Evolutionary conservation across 1,140 invertebrate genomes (phyloP).

Genomic region (Teleopsis dalmanni): DNA sequence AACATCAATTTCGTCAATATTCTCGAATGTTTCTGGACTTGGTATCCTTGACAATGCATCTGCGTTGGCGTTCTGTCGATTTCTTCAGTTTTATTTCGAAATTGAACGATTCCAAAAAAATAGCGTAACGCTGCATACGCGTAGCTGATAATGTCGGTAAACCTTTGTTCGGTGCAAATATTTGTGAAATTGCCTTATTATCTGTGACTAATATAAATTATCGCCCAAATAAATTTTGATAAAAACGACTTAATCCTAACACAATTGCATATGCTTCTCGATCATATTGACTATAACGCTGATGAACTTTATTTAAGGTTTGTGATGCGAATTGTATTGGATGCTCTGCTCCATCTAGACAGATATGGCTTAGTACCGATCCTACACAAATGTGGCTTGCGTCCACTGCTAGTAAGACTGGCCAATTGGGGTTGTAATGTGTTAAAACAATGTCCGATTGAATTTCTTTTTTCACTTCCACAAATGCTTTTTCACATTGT

Average conservation of each 20-base stretch:
- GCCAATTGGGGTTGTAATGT: slow-evolving; percentile 28
- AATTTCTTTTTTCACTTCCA: slow-evolving; percentile 14
- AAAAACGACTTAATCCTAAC: slow-evolving; percentile 40
- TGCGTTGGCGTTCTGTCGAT: slow-evolving; percentile 19
- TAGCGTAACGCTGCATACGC: slow-evolving; percentile 27
- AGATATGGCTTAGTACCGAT: slow-evolving; percentile 35
- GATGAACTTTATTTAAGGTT: slow-evolving; percentile 32
- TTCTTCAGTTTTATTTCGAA: slow-evolving; percentile 19
- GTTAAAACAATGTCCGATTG: slow-evolving; percentile 18
- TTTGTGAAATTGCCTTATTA: slow-evolving; percentile 27
- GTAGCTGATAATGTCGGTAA: slow-evolving; percentile 43
- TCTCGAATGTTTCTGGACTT: neutral
- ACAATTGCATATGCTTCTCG: slow-evolving; percentile 48
- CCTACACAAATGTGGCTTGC: slow-evolving; percentile 33
- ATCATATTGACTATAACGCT: slow-evolving; percentile 46
- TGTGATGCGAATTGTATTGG: slow-evolving; percentile 36
- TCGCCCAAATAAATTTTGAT: slow-evolving; percentile 32
- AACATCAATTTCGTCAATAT: neutral
- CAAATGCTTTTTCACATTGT: slow-evolving; percentile 4
- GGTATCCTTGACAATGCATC: slow-evolving; percentile 24
- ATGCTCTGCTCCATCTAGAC: slow-evolving; percentile 22
- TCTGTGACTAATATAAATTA: slow-evolving; percentile 22
- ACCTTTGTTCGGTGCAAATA: slow-evolving; percentile 40
- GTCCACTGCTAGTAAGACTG: slow-evolving; percentile 33
- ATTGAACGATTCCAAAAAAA: slow-evolving; percentile 18